Conservation (phyloP, 1,140 invertebrate species). For the Trigoniulus corallinus region DNA sequence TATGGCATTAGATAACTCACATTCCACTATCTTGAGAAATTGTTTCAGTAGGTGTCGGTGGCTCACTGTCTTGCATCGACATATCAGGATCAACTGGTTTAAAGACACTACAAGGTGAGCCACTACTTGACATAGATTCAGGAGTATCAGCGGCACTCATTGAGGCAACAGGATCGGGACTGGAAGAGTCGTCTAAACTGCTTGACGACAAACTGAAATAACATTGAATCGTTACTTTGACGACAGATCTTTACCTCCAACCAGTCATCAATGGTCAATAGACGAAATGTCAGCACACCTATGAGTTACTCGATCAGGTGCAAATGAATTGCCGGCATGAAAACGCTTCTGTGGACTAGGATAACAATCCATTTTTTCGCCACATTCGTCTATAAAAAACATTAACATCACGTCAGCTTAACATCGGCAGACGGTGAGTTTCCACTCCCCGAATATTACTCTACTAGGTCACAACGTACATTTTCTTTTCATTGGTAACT, state of each 20-base stretch:
- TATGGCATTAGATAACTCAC: too few relatives aligned
- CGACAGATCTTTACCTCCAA: not conserved
- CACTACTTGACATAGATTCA: slow-evolving; percentile 39
- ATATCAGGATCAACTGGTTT: slow-evolving; percentile 32
- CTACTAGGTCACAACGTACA: slow-evolving; percentile 35
- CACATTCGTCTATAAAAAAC: not conserved
- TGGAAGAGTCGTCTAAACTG: slow-evolving; percentile 7
- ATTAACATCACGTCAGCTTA: not conserved
- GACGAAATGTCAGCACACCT: not conserved
- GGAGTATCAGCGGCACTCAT: slow-evolving; percentile 39
- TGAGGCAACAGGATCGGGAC: slow-evolving; percentile 12
- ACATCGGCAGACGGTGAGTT: too few relatives aligned
- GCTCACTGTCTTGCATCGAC: slow-evolving; percentile 9
- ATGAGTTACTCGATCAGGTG: not conserved
- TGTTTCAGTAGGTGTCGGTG: slow-evolving; percentile 7
- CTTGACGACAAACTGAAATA: slow-evolving; percentile 8
- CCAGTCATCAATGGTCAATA: not conserved
- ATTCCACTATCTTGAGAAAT: too few relatives aligned
- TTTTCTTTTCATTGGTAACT: slow-evolving; percentile 56
- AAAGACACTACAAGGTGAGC: slow-evolving; percentile 35
- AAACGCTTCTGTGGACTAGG: not conserved
- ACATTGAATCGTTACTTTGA: not conserved
- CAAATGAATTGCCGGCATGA: not conserved
- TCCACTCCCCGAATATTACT: too few relatives aligned
- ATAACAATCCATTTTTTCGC: not conserved